Percentiles rank a stretch among this genome's conserved stretches.
Evolutionary conservation across 2,797 vertebrate species (phyloP).

Genomic region (Acrossocheilus fasciatus): DNA sequence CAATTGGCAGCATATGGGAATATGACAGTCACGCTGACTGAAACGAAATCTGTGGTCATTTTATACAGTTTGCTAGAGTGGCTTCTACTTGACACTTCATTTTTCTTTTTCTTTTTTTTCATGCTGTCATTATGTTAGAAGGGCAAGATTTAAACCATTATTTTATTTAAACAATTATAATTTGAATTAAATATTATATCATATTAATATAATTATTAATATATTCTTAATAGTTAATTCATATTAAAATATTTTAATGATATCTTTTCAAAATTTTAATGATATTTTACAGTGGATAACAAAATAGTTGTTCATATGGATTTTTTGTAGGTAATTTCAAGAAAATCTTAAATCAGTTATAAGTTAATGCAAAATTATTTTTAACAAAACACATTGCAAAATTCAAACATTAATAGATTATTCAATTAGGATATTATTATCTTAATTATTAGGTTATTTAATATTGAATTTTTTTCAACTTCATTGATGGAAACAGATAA

Average conservation of each 20-base stretch:
- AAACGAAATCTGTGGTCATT: not conserved
- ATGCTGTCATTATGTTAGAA: not conserved
- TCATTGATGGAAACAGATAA: not conserved
- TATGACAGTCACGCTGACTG: not conserved
- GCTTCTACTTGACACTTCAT: not conserved
- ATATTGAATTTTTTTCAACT: not conserved
- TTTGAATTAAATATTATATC: not conserved
- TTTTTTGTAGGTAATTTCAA: not conserved
- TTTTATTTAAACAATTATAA: not conserved
- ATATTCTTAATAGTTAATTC: not conserved
- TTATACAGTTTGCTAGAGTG: not conserved
- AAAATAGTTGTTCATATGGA: not conserved
- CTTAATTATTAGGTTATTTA: not conserved
- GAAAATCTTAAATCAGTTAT: not conserved
- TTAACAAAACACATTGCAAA: not conserved
- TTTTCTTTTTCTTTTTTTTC: not conserved
- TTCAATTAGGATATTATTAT: not conserved
- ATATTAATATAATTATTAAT: not conserved
- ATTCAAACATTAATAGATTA: not conserved
- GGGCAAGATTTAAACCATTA: not conserved
- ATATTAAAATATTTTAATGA: not conserved
- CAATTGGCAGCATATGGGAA: constrained; percentile 58
- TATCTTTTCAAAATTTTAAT: too few species aligned
- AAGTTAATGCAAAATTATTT: not conserved
- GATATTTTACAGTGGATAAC: too few species aligned